Base-by-base conservation (phyloP, 2,113 vertebrate genomes). In the Galbula dea region DNA sequence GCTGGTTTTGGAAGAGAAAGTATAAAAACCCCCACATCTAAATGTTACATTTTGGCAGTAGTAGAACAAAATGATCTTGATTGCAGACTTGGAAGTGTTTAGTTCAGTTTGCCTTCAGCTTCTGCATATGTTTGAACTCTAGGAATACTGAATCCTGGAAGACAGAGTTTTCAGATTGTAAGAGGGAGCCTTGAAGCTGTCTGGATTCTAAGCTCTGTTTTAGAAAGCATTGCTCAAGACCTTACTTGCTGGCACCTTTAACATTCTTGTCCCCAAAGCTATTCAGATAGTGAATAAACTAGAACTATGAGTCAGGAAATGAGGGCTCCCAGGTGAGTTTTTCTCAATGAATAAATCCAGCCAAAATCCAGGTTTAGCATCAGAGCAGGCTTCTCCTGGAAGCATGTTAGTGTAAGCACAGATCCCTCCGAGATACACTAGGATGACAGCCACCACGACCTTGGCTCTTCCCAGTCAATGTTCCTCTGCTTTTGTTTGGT, bases 61-160 rank as follows among this genome's bases (percentile, higher is more conserved):
- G 45, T 67, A 66, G 69, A 83, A 17, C 52, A 92, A 83, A 94
- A 87, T 79, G 84, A 82, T 61, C 74, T 86, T 92, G 45, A 87
- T 45, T 86, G 66, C 27, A 78, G 61, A 55, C 66, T 86, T 26
- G 16, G 22, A 92, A 27, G 15, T 72, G 30, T 71, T 89, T 82
- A 59, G 37, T 68, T 78, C 57, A 51, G 24, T 59, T 89, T 83
- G 39, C 39, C n/a, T 67, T 78, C 51, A 88, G 74, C 7, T 62
- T 81, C 59, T 78, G 62, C 23, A 39, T 58, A n/a, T 43, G 88
- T 86, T 39, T 81, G 32, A 88, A 46, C 14, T 71, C 32, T 78
- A 77, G 51, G 41, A 88, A 88, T 54, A 81, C 26, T 46, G 30
- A 83, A 63, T 78, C 21, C 57, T 72, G 30, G 18, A 90, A 84